phyloP scores from a whole-genome alignment of 2,888 invertebrate genomes.

The Conchocele bisecta region DNA sequence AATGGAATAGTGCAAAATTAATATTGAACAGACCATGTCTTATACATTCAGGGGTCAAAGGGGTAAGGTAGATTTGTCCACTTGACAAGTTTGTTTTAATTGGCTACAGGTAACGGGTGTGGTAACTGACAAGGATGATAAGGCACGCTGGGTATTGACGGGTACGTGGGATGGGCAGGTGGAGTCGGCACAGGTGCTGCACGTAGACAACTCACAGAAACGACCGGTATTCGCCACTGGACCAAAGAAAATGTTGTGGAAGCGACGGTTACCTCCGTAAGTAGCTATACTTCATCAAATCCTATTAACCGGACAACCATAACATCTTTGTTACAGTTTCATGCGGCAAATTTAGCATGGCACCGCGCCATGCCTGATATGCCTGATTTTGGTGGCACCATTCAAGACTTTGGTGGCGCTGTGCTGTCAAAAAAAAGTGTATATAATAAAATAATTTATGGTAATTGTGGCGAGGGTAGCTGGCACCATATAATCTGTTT shows the following conservation, averaged over 20 bases:
- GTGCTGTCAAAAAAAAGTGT: too few relatives aligned
- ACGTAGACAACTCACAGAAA: conserved; percentile 84
- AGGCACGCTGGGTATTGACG: conserved; percentile 87
- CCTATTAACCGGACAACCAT: neutral
- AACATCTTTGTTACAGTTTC: too few relatives aligned
- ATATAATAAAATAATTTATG: too few relatives aligned
- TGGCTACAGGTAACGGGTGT: conserved; percentile 88
- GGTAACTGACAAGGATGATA: conserved; percentile 85
- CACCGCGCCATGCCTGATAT: too few relatives aligned
- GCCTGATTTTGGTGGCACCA: too few relatives aligned
- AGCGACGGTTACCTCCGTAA: conserved; percentile 89
- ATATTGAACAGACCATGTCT: too few relatives aligned
- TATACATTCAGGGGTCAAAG: too few relatives aligned
- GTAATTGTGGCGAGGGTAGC: too few relatives aligned
- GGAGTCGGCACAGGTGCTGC: conserved; percentile 93
- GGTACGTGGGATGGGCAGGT: conserved; percentile 98
- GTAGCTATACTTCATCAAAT: conserved; percentile 66
- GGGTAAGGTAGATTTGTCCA: neutral
- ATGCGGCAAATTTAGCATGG: too few relatives aligned
- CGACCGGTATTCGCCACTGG: conserved; percentile 95
- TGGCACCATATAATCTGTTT: too few relatives aligned
- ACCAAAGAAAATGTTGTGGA: conserved; percentile 93
- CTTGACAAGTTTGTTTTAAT: neutral
- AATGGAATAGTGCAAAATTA: neutral
- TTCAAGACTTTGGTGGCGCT: too few relatives aligned